A percentile compares a stretch with the other conserved stretches of the same genome.
These are phyloP conservation scores for Contarinia nasturtii DNA, from an alignment of 1,140 invertebrate species.

Conservation along the genomic window DNA sequence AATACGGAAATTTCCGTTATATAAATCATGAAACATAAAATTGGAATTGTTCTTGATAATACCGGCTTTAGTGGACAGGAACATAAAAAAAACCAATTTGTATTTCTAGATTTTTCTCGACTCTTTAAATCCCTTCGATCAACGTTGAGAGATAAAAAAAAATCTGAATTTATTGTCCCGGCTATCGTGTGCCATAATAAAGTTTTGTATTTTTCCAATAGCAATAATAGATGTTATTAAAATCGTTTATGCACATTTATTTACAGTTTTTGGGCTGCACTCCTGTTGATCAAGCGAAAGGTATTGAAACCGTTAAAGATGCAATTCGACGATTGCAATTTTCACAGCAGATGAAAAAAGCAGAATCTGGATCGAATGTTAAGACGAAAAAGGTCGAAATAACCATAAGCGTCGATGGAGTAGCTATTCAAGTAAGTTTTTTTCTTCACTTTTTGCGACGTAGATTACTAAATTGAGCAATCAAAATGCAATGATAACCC, in stretches of 20 bases:
- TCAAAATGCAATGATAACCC: no score
- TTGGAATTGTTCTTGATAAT: no score
- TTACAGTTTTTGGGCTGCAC: constrained; percentile 82
- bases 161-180: no score
- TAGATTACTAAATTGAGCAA: neutral
- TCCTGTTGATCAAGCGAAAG: constrained; percentile 86
- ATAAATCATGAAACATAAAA: no score
- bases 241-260: no score
- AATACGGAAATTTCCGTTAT: no score
- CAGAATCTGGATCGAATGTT: constrained; percentile 53
- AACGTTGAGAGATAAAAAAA: no score
- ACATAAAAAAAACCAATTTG: neutral
- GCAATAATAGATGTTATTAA: no score
- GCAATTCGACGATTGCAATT: constrained; percentile 89
- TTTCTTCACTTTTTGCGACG: neutral
- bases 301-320: constrained; percentile 91
- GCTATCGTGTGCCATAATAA: no score
- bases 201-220: no score
- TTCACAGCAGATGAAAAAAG: constrained; percentile 79
- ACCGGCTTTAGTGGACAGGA: neutral
- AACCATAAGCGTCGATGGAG: constrained; percentile 86
- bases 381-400: constrained; percentile 88
- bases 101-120: neutral
- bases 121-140: no score
- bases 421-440: constrained; percentile 67